These are phyloP conservation scores for Troides aeacus DNA, from an alignment of 2,888 invertebrate species.

Conservation along the genomic window DNA sequence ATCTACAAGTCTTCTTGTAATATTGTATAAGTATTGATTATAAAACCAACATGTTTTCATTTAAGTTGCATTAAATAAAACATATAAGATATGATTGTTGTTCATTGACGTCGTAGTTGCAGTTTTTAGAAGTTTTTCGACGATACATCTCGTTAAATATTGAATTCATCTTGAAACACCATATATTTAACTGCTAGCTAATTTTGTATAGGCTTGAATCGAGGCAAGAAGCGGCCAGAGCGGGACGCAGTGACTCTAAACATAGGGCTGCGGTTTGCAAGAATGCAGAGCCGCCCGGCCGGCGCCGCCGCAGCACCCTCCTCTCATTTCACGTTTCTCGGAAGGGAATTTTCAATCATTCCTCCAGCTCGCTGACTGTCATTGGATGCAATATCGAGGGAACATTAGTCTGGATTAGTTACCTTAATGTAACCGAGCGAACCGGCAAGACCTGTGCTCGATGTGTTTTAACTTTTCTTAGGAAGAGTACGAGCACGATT, in stretches of 20 bases:
- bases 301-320: conserved; percentile 43
- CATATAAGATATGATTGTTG: too few species aligned
- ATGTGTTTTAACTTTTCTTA: conserved; percentile 12
- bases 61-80: too few species aligned
- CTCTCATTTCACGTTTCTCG: conserved; percentile 68
- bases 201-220: conserved; percentile 30
- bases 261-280: conserved; percentile 68
- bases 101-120: too few species aligned
- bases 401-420: conserved; percentile 28
- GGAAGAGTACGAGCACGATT: conserved; percentile 10
- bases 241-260: conserved; percentile 49
- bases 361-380: conserved; percentile 59
- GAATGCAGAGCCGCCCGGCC: conserved; percentile 61
- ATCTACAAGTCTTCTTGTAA: too few species aligned
- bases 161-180: conserved; percentile 11
- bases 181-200: conserved; percentile 17
- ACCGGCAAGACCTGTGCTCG: conserved; percentile 7
- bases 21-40: too few species aligned
- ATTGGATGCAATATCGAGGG: conserved; percentile 49
- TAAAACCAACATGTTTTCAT: too few species aligned
- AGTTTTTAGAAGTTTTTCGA: too few species aligned
- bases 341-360: conserved; percentile 72
- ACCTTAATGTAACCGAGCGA: conserved; percentile 11
- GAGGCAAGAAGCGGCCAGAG: conserved; percentile 30
- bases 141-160: background rate